Conservation (phyloP, 2,113 vertebrate species). For the Pandion haliaetus region DNA sequence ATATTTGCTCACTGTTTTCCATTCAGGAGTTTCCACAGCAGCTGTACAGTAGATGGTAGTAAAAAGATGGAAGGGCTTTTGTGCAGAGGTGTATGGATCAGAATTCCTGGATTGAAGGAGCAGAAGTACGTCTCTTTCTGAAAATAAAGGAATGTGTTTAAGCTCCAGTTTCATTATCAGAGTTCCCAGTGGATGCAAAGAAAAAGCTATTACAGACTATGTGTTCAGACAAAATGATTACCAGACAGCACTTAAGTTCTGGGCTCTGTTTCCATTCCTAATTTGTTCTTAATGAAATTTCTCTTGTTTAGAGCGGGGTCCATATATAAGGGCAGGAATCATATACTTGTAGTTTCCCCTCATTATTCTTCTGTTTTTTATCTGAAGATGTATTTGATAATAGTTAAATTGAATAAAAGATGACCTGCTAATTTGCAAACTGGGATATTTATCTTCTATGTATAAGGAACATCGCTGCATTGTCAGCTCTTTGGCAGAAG, state of each 20-base stretch:
- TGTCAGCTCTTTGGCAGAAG: not conserved
- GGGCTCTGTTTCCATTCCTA: not conserved
- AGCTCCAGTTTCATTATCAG: constrained; percentile 5
- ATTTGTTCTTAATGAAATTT: constrained; percentile 24
- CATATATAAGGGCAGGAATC: not conserved
- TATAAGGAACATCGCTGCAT: not conserved
- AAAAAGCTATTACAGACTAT: not conserved
- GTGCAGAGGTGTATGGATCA: not conserved
- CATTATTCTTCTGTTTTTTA: not conserved
- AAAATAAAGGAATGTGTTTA: constrained; percentile 1
- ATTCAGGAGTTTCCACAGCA: not conserved
- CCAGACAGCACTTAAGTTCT: not conserved
- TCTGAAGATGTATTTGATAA: not conserved
- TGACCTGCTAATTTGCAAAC: not conserved
- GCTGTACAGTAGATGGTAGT: not conserved
- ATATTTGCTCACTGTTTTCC: not conserved
- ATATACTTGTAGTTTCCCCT: not conserved
- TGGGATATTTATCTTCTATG: not conserved
- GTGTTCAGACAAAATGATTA: constrained; percentile 6
- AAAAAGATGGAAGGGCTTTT: not conserved
- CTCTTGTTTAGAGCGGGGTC: not conserved
- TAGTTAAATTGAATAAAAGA: not conserved
- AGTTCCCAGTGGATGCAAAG: constrained; percentile 4
- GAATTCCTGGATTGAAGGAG: not conserved
- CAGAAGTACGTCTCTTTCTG: not conserved